phyloP scores from a whole-genome alignment of 2,888 invertebrate genomes.

The Capitulum mitella region DNA sequence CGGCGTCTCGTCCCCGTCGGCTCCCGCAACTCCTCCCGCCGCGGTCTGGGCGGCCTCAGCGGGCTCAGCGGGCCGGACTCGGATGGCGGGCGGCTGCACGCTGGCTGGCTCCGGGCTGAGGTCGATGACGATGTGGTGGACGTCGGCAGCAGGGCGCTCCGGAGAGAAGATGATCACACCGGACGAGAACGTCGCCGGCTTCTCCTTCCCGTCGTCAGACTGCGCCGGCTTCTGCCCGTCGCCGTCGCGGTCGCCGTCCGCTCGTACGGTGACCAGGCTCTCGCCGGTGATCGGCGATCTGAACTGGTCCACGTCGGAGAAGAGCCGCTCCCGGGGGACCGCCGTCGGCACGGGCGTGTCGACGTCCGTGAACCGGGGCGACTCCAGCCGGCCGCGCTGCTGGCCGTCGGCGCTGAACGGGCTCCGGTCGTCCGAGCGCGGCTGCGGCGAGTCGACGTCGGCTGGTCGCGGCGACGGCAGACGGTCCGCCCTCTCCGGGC shows the following conservation, averaged over 20 bases:
- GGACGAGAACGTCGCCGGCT: constrained; percentile 31
- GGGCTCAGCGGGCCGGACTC: constrained; percentile 72
- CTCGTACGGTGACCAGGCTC: constrained; percentile 47
- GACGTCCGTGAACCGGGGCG: constrained; percentile 24
- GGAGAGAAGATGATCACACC: constrained; percentile 54
- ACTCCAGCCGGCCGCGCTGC: neutral
- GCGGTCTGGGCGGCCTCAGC: too few species aligned
- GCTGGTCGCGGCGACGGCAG: neutral
- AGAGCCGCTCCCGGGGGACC: constrained; percentile 80
- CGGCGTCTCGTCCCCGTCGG: too few species aligned
- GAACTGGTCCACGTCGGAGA: constrained; percentile 80
- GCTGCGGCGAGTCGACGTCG: neutral
- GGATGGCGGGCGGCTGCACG: constrained; percentile 88
- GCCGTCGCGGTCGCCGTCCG: constrained; percentile 63
- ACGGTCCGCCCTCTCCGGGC: neutral
- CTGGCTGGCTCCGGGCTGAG: constrained; percentile 63
- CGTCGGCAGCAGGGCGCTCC: constrained; percentile 84
- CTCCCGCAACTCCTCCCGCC: too few species aligned
- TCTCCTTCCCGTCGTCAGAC: too few species aligned
- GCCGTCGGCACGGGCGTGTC: constrained; percentile 78
- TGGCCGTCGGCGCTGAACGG: neutral
- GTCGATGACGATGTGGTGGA: constrained; percentile 69
- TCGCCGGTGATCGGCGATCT: constrained; percentile 63
- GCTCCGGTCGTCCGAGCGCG: too few species aligned
- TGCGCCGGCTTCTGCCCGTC: constrained; percentile 36